Base-by-base conservation (phyloP, 2,113 vertebrate genomes). In the Lophura nycthemera region DNA sequence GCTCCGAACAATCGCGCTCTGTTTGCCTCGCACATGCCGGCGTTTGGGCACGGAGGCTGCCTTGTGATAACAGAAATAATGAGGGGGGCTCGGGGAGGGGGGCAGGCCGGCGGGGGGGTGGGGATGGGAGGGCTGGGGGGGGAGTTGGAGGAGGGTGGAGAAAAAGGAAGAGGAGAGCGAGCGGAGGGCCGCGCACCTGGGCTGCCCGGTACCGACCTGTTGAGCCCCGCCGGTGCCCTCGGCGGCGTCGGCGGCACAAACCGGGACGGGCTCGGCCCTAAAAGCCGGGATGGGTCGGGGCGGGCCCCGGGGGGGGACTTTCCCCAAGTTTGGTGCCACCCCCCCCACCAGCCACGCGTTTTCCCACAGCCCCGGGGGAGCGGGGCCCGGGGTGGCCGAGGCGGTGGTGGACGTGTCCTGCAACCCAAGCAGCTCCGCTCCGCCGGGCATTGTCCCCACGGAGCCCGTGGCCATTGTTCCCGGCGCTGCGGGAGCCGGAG, bases 1-100 rank as follows among this genome's bases (percentile, higher is more conserved):
- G 98, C 97, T 98, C 97, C 83, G 93, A 98, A 98, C 98, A 98
- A 98, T 98, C 98, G 97, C 97, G 97, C 98, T 98, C 98, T 98
- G 98, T 98, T 98, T 98, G 98, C 98, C 98, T 97, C 97, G 95
- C 96, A 96, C 97, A 97, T 82, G 97, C 93, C 93, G 96, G 90
- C 93, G 97, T 94, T 97, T 95, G 97, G 97, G 97, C 97, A 97
- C 96, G 97, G 97, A 94, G 97, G 93, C 96, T 96, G 97, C 97
- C 96, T 96, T 94, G 93, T 91, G 97, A 97, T 92, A 96, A 96
- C 97, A 34, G 64, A 69, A 81, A 96, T 83, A 95, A 94, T 92
- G 88, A 83, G 54, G 60, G 34, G 29, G 24, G 7, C 27, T 40
- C 34, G 61, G 45, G 54, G 32, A 8, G 13, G 36, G 45, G 69